Evolutionary conservation across 1,140 invertebrate genomes (phyloP), one percentile per base, ranked within the genome.

Genomic region (Myzus persicae): DNA sequence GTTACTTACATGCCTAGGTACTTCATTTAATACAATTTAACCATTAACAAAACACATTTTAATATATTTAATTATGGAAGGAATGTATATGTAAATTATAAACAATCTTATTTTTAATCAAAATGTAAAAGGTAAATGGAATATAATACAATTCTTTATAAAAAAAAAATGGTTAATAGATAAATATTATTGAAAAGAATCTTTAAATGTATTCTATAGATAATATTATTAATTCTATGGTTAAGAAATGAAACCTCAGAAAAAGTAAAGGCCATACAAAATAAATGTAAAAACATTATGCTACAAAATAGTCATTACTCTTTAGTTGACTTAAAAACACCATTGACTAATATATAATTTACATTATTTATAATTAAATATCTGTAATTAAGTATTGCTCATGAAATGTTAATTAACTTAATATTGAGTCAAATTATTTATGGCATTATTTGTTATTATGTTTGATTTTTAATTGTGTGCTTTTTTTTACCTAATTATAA

Each of bases 371-470:
- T 31, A 89, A 36, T n/a, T 18, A 51, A 48, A 46, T n/a, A 87
- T 38, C 24, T 67, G 1, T 44, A n/a, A 18, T 38, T 38, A 26
- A 89, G 38, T 42, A 67, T 59, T 40, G 51, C 38, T 59, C 8
- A 40, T 40, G 26, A 67, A 1, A 90, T 67, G 42, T 90, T 44
- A 90, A 42, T 44, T 90, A 59, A 90, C 5, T 31, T 54, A 67
- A 90, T 67, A 59, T 67, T 42, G 40, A 42, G 40, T 67, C 8
- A 67, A 67, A 67, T 67, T 14, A 67, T 67, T 31, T 42, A 90
- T 90, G 89, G 89, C 89, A 90, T 59, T n/a, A 90, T 90, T 90
- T 7, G 11, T 90, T 48, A n/a, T 90, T 42, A 90, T 89, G 24
- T 90, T 90, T 90, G 89, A 90, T 90, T 90, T 85, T 54, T 59